Evolutionary conservation across 2,888 invertebrate genomes (phyloP), one percentile per base, ranked within the genome.

Genomic region (Callinectes sapidus): DNA sequence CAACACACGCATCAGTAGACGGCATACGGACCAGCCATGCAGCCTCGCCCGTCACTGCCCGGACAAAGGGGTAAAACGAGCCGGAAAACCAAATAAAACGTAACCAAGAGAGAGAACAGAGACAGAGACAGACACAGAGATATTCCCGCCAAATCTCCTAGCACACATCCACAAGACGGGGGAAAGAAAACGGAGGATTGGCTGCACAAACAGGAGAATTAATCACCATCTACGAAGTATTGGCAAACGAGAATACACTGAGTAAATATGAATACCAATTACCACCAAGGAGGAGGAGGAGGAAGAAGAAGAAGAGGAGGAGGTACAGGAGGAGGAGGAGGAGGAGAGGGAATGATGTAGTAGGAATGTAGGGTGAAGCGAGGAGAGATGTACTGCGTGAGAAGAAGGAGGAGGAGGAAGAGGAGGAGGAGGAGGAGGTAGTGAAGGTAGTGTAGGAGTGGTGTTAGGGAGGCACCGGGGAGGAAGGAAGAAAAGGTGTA

Each of bases 61-160:
- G n/a, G n/a, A 71, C 71, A 71, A 71, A 28, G 13, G 28, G 71
- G 28, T 71, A 71, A 71, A 71, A 71, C 71, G 71, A 71, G 28
- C 1, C 71, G 28, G 28, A 10, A 55, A 35, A 54, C 88, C 54
- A 55, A 32, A 35, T 71, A 71, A 71, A 28, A 71, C 71, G 28
- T 14, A 87, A 28, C 87, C n/a, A 87, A 14, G n/a, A 87, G 87
- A 87, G 86, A 87, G 86, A 42, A 87, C 54, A 87, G 86, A 87
- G 86, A 42, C 8, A 87, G 87, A 87, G 86, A 87, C 6, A 42
- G 48, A 61, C 2, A 39, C 39, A 39, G 2, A 39, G 2, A 39
- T 3, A 71, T 71, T n/a, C 71, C 71, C 0, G 8, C n/a, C n/a
- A 28, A n/a, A 8, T 2, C 81, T 13, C 35, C 35, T 18, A 32